A percentile compares a stretch with the other conserved stretches of the same genome.
phyloP scores from a whole-genome alignment of 2,888 invertebrate species.

The Stenchaetothrips biformis region DNA sequence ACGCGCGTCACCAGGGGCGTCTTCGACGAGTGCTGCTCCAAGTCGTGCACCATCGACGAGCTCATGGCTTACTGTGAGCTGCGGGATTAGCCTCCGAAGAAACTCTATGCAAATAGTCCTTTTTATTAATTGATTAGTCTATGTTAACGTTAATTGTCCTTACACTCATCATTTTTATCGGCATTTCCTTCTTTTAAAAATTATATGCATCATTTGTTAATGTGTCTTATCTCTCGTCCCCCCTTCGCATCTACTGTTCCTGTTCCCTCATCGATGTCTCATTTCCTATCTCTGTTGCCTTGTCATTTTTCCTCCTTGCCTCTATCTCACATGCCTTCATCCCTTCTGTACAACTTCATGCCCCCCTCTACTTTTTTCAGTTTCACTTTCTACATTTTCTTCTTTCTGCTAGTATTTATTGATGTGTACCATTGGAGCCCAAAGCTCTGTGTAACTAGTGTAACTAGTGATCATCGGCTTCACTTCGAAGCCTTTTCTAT shows the following conservation, averaged over 20 bases:
- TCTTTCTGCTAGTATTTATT: conserved; percentile 8
- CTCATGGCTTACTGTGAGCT: conserved; percentile 45
- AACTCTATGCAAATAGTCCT: neutral
- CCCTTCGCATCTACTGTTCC: neutral
- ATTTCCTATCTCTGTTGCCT: neutral
- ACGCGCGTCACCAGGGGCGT: conserved; percentile 42
- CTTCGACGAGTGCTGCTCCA: conserved; percentile 48
- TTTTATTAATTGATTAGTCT: neutral
- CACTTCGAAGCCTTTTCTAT: neutral
- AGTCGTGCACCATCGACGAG: conserved; percentile 45
- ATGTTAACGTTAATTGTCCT: neutral
- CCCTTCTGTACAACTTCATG: neutral
- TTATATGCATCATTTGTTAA: neutral
- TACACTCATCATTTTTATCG: neutral
- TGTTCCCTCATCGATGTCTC: neutral
- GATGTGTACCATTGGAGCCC: neutral
- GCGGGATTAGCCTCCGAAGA: neutral
- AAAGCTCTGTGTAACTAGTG: neutral
- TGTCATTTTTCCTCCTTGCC: neutral
- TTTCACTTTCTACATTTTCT: neutral
- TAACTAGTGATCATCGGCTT: conserved; percentile 5
- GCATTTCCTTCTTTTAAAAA: neutral
- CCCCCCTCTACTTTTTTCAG: neutral
- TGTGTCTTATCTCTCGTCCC: neutral
- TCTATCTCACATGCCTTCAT: neutral